Conservation (phyloP, 1,140 invertebrate genomes). For the Lasioglossum albipes region DNA sequence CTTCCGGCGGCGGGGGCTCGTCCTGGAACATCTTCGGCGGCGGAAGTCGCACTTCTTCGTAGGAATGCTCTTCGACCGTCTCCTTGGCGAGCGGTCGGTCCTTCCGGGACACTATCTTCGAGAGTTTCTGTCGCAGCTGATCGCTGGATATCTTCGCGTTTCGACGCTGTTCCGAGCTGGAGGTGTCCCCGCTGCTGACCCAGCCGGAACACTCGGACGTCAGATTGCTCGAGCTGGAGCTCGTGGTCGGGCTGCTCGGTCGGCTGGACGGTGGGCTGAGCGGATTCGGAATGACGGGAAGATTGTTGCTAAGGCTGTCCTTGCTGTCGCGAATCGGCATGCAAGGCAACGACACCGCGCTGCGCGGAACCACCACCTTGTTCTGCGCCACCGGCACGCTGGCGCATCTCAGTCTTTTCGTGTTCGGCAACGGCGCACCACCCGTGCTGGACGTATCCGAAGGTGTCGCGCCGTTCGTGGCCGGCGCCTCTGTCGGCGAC, state of each 20-base stretch:
- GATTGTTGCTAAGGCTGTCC: constrained; percentile 67
- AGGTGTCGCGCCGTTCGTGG: constrained; percentile 60
- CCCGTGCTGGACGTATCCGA: constrained; percentile 47
- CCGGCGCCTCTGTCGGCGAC: constrained; percentile 62
- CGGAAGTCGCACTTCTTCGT: constrained; percentile 87
- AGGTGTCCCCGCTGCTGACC: constrained; percentile 84
- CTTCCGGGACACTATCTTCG: constrained; percentile 79
- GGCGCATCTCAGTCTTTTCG: constrained; percentile 76
- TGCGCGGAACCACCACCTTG: constrained; percentile 75
- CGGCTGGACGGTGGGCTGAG: constrained; percentile 75
- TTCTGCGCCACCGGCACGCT: constrained; percentile 77
- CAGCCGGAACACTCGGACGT: constrained; percentile 88
- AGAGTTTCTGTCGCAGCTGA: constrained; percentile 72
- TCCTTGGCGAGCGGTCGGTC: constrained; percentile 79
- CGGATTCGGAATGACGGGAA: constrained; percentile 67
- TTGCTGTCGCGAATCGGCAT: constrained; percentile 77
- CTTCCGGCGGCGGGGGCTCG: constrained; percentile 86
- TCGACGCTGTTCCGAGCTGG: constrained; percentile 82
- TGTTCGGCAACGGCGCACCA: constrained; percentile 54
- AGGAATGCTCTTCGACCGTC: constrained; percentile 81
- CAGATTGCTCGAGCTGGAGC: constrained; percentile 85
- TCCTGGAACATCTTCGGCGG: constrained; percentile 93
- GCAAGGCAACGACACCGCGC: constrained; percentile 77
- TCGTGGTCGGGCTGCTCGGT: constrained; percentile 75
- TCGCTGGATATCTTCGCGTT: constrained; percentile 74